phyloP scores from a whole-genome alignment of 2,113 vertebrate species.

The Puma concolor region DNA sequence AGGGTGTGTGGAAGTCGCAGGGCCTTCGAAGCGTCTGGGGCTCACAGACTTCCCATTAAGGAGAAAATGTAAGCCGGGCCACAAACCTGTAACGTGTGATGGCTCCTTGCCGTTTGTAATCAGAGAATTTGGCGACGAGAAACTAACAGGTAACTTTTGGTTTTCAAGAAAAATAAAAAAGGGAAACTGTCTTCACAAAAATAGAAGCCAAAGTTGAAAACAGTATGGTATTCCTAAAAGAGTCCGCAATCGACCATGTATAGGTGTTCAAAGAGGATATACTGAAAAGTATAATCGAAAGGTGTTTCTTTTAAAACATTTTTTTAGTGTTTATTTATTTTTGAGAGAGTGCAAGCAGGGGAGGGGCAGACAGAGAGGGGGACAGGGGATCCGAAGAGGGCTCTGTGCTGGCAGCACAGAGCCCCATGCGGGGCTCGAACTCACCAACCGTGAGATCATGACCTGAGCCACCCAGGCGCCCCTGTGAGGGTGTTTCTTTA shows the following conservation, averaged over 20 bases:
- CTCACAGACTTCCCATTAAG: not conserved
- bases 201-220: not conserved
- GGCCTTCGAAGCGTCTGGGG: not conserved
- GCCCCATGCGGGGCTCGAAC: too few species aligned
- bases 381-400: too few species aligned
- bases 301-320: not conserved
- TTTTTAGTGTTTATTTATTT: too few species aligned
- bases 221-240: not conserved
- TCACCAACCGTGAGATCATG: too few species aligned
- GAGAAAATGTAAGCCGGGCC: not conserved
- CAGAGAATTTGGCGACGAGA: not conserved
- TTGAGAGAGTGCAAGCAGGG: too few species aligned
- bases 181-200: not conserved
- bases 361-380: too few species aligned
- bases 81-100: not conserved
- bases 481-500: not conserved
- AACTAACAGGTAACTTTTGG: not conserved
- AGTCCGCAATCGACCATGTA: too few species aligned
- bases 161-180: conserved; percentile 4
- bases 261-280: not conserved
- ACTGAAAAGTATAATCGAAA: not conserved
- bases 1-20: not conserved
- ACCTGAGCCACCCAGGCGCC: too few species aligned
- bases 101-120: not conserved
- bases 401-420: too few species aligned